These are phyloP conservation scores for Ageneiosus marmoratus DNA, from an alignment of 2,113 vertebrate species.

Conservation along the genomic window DNA sequence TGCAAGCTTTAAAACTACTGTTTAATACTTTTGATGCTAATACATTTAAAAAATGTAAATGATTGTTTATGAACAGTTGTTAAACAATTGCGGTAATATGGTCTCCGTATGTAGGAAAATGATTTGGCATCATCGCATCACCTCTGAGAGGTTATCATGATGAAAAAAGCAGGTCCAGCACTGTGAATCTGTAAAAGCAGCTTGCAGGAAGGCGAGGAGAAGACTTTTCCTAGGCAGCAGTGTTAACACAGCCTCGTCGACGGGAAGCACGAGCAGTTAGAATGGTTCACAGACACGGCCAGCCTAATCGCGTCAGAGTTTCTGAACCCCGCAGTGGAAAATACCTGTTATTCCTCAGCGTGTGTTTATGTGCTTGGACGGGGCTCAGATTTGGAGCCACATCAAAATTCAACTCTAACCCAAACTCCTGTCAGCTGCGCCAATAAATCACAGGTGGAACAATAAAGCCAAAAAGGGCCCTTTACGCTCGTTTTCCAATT, in stretches of 20 bases:
- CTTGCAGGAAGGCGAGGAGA: background rate
- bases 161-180: background rate
- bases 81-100: background rate
- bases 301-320: slow-evolving; percentile 50
- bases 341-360: slow-evolving; percentile 56
- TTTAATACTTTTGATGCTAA: background rate
- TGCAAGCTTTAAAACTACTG: background rate
- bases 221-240: slow-evolving; percentile 14
- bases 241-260: slow-evolving; percentile 35
- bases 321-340: slow-evolving; percentile 55
- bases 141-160: background rate
- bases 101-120: background rate
- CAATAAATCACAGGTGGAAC: slow-evolving; percentile 55
- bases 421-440: slow-evolving; percentile 40
- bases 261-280: slow-evolving; percentile 15
- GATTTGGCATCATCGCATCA: background rate
- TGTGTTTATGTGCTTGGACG: slow-evolving; percentile 58
- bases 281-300: slow-evolving; percentile 44
- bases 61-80: background rate
- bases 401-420: slow-evolving; percentile 50
- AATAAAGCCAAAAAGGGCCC: slow-evolving; percentile 26
- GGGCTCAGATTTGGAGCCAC: slow-evolving; percentile 37
- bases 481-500: slow-evolving; percentile 26
- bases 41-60: background rate
- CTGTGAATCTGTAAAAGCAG: background rate